These are phyloP conservation scores for Neolamprologus ventralis DNA, from an alignment of 2,113 vertebrate genomes.

Conservation along the genomic window DNA sequence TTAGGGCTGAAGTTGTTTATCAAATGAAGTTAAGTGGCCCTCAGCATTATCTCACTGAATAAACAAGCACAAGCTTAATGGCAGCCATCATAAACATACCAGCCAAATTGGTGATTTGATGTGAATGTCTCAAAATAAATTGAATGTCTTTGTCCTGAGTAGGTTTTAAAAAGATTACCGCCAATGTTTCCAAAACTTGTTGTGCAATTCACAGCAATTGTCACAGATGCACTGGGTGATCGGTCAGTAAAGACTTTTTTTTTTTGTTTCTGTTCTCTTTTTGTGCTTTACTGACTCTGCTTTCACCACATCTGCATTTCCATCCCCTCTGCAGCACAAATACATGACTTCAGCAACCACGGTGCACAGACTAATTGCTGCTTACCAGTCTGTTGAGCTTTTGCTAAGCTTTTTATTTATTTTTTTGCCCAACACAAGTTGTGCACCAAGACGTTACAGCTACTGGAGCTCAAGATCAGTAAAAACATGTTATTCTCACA, in stretches of 20 bases:
- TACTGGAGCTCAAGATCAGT: background rate
- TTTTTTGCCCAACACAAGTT: background rate
- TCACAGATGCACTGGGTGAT: background rate
- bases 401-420: background rate
- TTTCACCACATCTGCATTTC: background rate
- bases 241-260: background rate
- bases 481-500: constrained; percentile 37
- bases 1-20: background rate
- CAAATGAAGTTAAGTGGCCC: background rate
- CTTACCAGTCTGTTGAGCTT: background rate
- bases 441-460: background rate
- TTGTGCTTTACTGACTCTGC: background rate
- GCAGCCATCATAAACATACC: background rate
- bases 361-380: background rate
- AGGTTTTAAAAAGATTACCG: background rate
- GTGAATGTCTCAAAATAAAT: background rate
- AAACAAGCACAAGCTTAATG: background rate
- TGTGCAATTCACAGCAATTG: background rate
- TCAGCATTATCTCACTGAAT: background rate
- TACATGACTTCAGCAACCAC: background rate
- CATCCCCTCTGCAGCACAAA: background rate
- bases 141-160: background rate
- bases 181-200: background rate
- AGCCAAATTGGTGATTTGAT: background rate
- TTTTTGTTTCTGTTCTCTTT: background rate